Evolutionary conservation across 2,797 vertebrate genomes (phyloP).

Genomic region (Cirrhinus mrigala): DNA sequence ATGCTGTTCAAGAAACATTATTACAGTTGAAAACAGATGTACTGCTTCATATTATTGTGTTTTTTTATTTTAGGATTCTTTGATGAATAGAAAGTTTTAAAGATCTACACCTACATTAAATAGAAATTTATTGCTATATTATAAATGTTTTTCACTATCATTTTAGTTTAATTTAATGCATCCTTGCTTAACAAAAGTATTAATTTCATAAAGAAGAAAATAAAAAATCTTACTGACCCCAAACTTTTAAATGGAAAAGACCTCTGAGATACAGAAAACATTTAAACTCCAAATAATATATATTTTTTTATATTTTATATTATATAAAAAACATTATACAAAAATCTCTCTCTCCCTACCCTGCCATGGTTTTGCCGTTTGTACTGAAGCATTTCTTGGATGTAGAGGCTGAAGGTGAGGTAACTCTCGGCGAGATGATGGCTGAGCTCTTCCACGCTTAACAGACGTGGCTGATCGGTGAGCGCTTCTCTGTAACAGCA

Average conservation of each 20-base stretch:
- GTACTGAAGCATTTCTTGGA: conserved; percentile 94
- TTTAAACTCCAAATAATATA: neutral
- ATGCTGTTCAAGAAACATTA: neutral
- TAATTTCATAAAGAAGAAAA: neutral
- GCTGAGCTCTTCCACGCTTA: conserved; percentile 93
- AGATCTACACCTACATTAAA: neutral
- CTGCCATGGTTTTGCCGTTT: conserved; percentile 94
- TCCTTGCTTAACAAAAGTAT: neutral
- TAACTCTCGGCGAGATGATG: conserved; percentile 96
- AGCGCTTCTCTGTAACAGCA: conserved; percentile 79
- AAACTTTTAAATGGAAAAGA: neutral
- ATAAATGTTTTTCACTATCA: neutral
- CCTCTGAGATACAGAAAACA: neutral
- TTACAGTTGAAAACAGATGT: too few relatives aligned
- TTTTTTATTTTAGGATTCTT: neutral
- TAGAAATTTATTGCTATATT: neutral
- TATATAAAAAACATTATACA: too few relatives aligned
- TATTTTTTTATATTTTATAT: too few relatives aligned
- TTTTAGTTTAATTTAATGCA: neutral
- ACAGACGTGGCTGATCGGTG: conserved; percentile 86
- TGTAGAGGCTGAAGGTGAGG: conserved; percentile 91
- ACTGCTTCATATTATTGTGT: neutral
- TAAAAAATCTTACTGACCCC: neutral
- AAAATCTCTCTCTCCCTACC: conserved; percentile 72
- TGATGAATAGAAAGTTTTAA: neutral